These are phyloP conservation scores for Zeugodacus cucurbitae DNA, from an alignment of 1,140 invertebrate genomes.

Conservation along the genomic window DNA sequence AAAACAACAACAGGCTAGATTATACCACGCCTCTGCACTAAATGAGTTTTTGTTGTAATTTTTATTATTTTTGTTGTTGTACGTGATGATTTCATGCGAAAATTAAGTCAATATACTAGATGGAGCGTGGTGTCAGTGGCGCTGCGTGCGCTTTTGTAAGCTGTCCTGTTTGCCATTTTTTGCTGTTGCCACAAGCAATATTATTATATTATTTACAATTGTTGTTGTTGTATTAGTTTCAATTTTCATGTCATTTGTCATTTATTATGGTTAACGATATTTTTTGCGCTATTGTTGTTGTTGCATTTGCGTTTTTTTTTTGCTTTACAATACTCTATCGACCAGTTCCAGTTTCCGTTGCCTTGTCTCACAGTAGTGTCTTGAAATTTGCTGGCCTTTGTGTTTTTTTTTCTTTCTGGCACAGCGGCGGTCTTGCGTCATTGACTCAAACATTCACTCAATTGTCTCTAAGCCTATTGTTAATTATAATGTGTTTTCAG, in stretches of 20 bases:
- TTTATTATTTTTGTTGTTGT: neutral
- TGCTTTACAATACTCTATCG: neutral
- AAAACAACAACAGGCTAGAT: neutral
- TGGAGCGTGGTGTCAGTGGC: neutral
- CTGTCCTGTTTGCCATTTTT: neutral
- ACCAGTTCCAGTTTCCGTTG: slow-evolving; percentile 20
- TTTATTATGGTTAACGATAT: neutral
- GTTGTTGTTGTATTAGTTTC: neutral
- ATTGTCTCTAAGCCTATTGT: neutral
- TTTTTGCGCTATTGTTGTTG: neutral
- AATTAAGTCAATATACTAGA: neutral
- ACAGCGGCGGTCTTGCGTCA: neutral
- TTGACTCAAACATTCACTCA: neutral
- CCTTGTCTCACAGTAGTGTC: neutral
- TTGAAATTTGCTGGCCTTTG: neutral
- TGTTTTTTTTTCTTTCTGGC: neutral
- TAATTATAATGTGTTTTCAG: neutral
- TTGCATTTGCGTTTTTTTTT: neutral
- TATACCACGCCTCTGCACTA: neutral
- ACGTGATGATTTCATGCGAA: neutral
- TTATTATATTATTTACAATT: neutral
- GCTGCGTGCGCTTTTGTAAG: neutral
- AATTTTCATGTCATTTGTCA: neutral
- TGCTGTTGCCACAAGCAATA: neutral
- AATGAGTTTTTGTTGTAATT: neutral